Conservation (phyloP, 2,888 invertebrate genomes). For the Rhorus exstirpatorius region DNA sequence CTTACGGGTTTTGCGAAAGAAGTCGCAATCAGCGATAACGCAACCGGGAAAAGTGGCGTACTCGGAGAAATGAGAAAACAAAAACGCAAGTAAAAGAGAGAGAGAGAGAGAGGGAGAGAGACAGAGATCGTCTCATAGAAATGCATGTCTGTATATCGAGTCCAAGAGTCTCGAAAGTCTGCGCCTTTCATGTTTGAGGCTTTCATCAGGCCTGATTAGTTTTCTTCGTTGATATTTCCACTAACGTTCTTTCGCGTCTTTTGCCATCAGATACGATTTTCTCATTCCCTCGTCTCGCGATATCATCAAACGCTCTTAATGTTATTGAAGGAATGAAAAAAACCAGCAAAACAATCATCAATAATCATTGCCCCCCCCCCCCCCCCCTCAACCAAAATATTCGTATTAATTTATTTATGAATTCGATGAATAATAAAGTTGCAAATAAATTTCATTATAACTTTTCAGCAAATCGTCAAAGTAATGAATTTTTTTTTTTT, state of each 20-base stretch:
- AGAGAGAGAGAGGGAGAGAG: constrained; percentile 31
- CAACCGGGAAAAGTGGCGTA: constrained; percentile 56
- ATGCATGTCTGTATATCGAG: background rate
- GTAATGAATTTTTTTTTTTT: too few relatives aligned
- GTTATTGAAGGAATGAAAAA: background rate
- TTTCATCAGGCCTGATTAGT: constrained; percentile 75
- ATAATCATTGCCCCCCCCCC: too few relatives aligned
- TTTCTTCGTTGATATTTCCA: constrained; percentile 62
- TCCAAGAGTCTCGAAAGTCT: constrained; percentile 58
- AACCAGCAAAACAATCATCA: constrained; percentile 4
- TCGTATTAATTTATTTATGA: too few relatives aligned
- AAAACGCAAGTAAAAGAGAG: constrained; percentile 26
- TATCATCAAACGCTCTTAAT: constrained; percentile 30
- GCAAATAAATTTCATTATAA: too few relatives aligned
- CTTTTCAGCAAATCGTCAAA: too few relatives aligned
- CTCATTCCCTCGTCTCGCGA: background rate
- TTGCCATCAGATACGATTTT: constrained; percentile 9
- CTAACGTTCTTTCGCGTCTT: constrained; percentile 26
- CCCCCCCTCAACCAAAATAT: too few relatives aligned
- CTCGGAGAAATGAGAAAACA: constrained; percentile 24
- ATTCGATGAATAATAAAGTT: too few relatives aligned
- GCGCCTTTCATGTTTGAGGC: constrained; percentile 72
- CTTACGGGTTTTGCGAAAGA: constrained; percentile 46
- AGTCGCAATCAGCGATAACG: constrained; percentile 72
- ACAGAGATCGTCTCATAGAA: background rate